A percentile compares a stretch with the other conserved stretches of the same genome.
phyloP scores from a whole-genome alignment of 2,888 invertebrate species.

The Trichogramma dendrolimi region DNA sequence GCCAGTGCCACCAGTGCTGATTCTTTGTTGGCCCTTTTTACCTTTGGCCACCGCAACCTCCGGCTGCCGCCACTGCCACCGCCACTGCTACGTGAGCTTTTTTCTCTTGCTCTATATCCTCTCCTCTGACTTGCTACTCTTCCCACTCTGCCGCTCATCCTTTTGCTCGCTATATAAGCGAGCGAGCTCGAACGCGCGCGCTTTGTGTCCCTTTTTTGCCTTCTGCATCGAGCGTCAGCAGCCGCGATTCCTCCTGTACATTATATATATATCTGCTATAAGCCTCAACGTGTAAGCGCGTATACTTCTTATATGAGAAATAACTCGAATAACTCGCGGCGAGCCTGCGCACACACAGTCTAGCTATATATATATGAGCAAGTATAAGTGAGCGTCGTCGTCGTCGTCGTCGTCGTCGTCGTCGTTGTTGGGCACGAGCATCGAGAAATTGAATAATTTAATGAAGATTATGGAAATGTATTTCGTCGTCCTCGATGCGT shows the following conservation, averaged over 20 bases:
- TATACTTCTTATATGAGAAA: slow-evolving; percentile 17
- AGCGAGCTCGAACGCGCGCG: neutral
- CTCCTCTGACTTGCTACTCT: neutral
- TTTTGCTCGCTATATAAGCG: neutral
- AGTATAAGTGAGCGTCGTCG: too few species aligned
- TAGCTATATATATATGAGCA: too few species aligned
- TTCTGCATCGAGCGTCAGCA: neutral
- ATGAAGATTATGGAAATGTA: slow-evolving; percentile 29
- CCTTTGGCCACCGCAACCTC: too few species aligned
- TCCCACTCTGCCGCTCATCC: neutral
- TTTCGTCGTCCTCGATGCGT: slow-evolving; percentile 11
- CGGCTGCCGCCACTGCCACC: too few species aligned
- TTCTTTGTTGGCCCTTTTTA: too few species aligned
- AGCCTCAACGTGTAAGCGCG: too few species aligned
- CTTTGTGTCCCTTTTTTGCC: slow-evolving; percentile 4
- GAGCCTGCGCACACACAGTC: too few species aligned
- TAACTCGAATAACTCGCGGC: slow-evolving; percentile 24
- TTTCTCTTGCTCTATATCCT: slow-evolving; percentile 7
- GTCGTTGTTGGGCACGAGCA: slow-evolving; percentile 5
- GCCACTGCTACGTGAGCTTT: neutral
- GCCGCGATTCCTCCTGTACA: slow-evolving; percentile 1
- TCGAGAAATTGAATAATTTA: slow-evolving; percentile 28
- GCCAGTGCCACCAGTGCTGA: too few species aligned
- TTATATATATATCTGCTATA: too few species aligned
- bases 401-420: slow-evolving; percentile 13